phyloP scores from a whole-genome alignment of 2,888 invertebrate genomes.

The Rhagonycha lutea region DNA sequence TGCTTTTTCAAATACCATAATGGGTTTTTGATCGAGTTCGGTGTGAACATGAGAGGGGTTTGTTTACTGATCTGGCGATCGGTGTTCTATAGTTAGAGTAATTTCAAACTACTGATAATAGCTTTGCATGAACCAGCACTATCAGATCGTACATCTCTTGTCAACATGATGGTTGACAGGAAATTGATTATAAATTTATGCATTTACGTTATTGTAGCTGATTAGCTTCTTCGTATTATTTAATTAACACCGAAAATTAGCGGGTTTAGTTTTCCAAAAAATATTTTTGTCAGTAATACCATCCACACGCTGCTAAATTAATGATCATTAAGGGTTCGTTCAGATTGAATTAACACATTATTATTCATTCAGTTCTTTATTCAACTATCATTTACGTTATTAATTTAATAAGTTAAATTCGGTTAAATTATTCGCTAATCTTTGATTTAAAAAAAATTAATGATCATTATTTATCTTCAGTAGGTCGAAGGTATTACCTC shows the following conservation, averaged over 20 bases:
- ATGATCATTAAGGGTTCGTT: no score
- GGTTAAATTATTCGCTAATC: no score
- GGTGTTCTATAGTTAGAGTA: constrained; percentile 20
- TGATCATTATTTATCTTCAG: no score
- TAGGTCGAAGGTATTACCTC: no score
- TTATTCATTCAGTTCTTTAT: no score
- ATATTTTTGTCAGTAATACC: no score
- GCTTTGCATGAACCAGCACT: constrained; percentile 25
- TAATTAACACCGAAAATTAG: constrained; percentile 3
- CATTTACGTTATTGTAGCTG: not conserved
- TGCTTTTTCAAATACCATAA: constrained; percentile 12
- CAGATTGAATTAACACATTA: no score
- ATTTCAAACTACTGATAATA: constrained; percentile 27
- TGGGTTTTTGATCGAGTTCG: constrained; percentile 24
- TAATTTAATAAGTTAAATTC: no score
- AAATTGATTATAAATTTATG: constrained; percentile 20
- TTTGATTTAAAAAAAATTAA: no score
- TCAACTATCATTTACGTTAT: no score
- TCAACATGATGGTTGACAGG: constrained; percentile 26
- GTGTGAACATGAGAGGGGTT: constrained; percentile 17
- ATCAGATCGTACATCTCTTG: constrained; percentile 24
- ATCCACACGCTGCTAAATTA: no score
- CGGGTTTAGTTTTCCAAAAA: not conserved
- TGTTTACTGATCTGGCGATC: constrained; percentile 22
- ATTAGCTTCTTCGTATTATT: not conserved